Evolutionary conservation across 2,797 vertebrate species (phyloP).

Genomic region (Intellagama lesueurii): DNA sequence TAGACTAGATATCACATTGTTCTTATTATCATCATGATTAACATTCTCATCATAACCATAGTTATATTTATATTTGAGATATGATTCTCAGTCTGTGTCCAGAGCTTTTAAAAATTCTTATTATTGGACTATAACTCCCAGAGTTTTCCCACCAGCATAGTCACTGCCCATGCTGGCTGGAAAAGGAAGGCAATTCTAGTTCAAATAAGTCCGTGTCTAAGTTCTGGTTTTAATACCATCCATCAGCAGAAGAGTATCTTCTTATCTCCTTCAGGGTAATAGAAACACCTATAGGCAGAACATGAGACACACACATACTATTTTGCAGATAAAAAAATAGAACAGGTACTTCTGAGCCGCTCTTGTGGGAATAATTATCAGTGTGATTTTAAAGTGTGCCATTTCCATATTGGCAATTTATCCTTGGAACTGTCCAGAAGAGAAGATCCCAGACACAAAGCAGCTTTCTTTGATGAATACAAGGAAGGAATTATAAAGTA

Average conservation of each 20-base stretch:
- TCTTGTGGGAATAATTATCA: constrained; percentile 3
- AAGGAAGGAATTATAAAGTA: constrained; percentile 7
- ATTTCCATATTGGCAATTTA: neutral
- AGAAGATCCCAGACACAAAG: neutral
- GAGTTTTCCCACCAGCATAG: too few relatives aligned
- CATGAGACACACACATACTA: neutral
- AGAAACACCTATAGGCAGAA: constrained; percentile 3
- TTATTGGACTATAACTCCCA: too few relatives aligned
- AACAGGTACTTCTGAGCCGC: neutral
- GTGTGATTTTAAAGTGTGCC: neutral
- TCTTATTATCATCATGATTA: too few relatives aligned
- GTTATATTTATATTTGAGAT: too few relatives aligned
- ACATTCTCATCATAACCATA: too few relatives aligned
- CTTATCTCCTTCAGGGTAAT: neutral
- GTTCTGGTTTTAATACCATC: neutral
- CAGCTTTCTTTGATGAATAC: neutral
- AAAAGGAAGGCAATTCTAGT: too few relatives aligned
- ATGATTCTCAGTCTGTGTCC: too few relatives aligned
- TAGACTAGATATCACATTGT: too few relatives aligned
- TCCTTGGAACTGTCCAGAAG: neutral
- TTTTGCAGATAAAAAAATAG: neutral
- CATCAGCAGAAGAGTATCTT: neutral
- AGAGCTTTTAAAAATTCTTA: too few relatives aligned
- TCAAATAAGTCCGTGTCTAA: neutral
- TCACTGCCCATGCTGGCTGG: too few relatives aligned